Evolutionary conservation across 2,113 vertebrate genomes (phyloP).

Genomic region (Promerops cafer): DNA sequence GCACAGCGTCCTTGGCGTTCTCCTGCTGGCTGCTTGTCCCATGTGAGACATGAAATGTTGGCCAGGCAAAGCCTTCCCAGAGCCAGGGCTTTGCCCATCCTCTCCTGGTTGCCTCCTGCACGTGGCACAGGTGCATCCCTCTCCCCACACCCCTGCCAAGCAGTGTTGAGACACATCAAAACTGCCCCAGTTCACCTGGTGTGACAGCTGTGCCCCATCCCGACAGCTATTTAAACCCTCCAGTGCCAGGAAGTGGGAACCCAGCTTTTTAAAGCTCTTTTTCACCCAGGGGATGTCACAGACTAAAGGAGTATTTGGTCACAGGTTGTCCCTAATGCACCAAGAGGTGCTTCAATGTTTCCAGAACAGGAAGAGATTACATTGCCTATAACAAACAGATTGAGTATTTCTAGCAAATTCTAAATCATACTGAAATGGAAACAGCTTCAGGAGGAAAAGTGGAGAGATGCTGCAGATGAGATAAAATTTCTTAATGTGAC

Average conservation of each 20-base stretch:
- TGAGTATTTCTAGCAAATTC: neutral
- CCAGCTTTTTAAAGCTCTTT: neutral
- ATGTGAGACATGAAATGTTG: accelerated
- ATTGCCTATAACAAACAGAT: accelerated
- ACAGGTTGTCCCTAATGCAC: neutral
- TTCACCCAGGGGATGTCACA: neutral
- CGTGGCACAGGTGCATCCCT: accelerated
- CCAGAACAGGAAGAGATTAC: accelerated
- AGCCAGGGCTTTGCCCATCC: too few relatives aligned
- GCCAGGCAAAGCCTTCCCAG: neutral
- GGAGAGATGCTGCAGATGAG: neutral
- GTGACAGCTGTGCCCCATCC: neutral
- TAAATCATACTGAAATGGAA: neutral
- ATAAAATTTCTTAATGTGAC: neutral
- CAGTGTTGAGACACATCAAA: neutral
- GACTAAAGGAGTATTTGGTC: neutral
- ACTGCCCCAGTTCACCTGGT: neutral
- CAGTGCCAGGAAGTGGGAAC: neutral
- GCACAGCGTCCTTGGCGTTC: too few relatives aligned
- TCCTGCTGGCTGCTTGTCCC: neutral
- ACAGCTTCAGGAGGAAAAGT: neutral
- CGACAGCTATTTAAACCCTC: neutral
- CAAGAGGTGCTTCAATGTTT: accelerated
- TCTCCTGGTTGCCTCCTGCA: neutral
- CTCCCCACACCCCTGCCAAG: accelerated